Percentiles rank a stretch among this genome's conserved stretches.
Evolutionary conservation across 2,888 invertebrate species (phyloP).

Genomic region (Julus scandinavius): DNA sequence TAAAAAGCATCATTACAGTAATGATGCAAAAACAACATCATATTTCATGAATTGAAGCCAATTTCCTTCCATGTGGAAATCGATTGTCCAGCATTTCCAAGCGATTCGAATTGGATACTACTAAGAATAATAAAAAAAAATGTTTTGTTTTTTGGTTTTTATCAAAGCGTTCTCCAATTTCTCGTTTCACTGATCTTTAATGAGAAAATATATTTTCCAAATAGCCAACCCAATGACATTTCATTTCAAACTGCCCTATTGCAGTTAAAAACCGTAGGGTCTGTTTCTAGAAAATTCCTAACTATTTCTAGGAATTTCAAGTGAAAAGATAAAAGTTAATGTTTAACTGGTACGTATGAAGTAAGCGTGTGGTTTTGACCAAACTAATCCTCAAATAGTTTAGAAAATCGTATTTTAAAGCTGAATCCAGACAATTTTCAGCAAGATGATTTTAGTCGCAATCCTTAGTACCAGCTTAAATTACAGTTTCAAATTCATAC

Average conservation of each 20-base stretch:
- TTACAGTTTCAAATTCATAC: background rate
- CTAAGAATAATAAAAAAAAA: background rate
- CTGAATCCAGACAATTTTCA: background rate
- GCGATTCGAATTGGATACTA: background rate
- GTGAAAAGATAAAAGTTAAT: too few species aligned
- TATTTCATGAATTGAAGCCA: background rate
- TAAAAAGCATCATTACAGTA: background rate
- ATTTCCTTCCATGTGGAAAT: background rate
- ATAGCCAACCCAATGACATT: background rate
- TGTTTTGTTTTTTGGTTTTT: background rate
- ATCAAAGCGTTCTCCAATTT: slow-evolving; percentile 1
- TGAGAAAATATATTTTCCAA: background rate
- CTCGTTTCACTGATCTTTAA: slow-evolving; percentile 12
- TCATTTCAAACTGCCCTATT: too few species aligned
- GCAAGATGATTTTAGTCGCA: background rate
- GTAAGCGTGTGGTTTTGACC: too few species aligned
- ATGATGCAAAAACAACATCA: background rate
- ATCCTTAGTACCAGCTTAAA: background rate
- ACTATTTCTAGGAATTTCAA: too few species aligned
- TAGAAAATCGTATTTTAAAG: background rate
- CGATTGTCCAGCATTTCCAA: background rate
- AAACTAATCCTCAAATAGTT: background rate
- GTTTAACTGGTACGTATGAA: too few species aligned
- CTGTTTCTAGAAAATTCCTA: too few species aligned
- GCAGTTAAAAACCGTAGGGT: too few species aligned